These are phyloP conservation scores for Pteromalus puparum DNA, from an alignment of 1,140 invertebrate genomes.

Conservation along the genomic window DNA sequence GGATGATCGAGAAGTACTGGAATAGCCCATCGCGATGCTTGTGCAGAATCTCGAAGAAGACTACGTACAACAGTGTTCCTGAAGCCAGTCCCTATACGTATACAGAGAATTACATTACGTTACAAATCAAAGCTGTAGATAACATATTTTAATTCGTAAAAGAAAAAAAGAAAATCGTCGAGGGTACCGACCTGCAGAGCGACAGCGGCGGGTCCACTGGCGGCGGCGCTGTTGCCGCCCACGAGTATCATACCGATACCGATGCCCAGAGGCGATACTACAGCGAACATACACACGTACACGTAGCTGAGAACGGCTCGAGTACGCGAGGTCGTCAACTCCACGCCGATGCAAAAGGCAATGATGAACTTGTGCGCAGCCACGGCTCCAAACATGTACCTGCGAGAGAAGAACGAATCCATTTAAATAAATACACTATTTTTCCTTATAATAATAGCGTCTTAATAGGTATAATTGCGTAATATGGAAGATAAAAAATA, in stretches of 20 bases:
- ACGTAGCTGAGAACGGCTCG: slow-evolving; percentile 78
- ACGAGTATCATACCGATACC: slow-evolving; percentile 82
- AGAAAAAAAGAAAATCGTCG: too few species aligned
- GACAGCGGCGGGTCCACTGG: slow-evolving; percentile 78
- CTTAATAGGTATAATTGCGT: too few species aligned
- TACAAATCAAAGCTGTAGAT: not conserved
- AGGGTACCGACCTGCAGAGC: slow-evolving; percentile 65
- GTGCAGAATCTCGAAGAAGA: slow-evolving; percentile 82
- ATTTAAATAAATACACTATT: too few species aligned
- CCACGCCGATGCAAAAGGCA: slow-evolving; percentile 89
- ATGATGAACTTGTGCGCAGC: slow-evolving; percentile 93
- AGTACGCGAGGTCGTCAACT: slow-evolving; percentile 83
- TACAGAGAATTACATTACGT: not conserved
- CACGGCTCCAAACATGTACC: slow-evolving; percentile 89
- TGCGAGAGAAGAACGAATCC: slow-evolving; percentile 52
- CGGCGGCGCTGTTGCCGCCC: slow-evolving; percentile 76
- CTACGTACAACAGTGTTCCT: slow-evolving; percentile 81
- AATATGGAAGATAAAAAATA: not conserved
- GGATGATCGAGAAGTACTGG: slow-evolving; percentile 70
- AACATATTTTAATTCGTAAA: too few species aligned
- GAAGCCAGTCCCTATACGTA: slow-evolving; percentile 78
- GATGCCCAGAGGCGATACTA: slow-evolving; percentile 86
- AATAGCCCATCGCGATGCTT: slow-evolving; percentile 72
- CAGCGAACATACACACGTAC: slow-evolving; percentile 86
- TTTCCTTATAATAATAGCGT: too few species aligned